Evolutionary conservation across 2,888 invertebrate genomes (phyloP).

Genomic region (Lycia hirtaria): DNA sequence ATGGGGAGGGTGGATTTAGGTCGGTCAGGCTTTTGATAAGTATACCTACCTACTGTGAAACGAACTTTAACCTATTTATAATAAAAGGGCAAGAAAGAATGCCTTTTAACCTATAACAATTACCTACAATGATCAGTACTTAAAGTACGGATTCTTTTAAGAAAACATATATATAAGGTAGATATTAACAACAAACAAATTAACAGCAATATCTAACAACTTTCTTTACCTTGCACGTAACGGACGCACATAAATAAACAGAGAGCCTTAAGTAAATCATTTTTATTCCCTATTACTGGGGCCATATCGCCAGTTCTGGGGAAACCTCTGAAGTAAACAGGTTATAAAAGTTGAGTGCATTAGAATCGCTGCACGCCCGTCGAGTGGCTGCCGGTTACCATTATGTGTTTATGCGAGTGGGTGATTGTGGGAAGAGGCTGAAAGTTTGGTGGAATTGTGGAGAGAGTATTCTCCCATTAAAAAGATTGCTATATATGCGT

Average conservation of each 20-base stretch:
- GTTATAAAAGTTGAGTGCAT: constrained; percentile 64
- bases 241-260: constrained; percentile 32
- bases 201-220: neutral
- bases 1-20: too few relatives aligned
- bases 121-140: too few relatives aligned
- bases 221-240: neutral
- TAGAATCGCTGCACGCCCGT: constrained; percentile 52
- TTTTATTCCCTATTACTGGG: constrained; percentile 40
- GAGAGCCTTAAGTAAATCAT: constrained; percentile 40
- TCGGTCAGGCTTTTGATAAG: too few relatives aligned
- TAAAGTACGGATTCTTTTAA: too few relatives aligned
- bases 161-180: too few relatives aligned
- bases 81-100: too few relatives aligned
- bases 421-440: constrained; percentile 16
- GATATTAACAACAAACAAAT: neutral
- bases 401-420: constrained; percentile 36
- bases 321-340: constrained; percentile 36
- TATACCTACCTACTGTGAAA: too few relatives aligned
- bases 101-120: too few relatives aligned
- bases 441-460: neutral
- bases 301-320: constrained; percentile 23
- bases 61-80: too few relatives aligned
- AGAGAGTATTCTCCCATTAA: too few relatives aligned
- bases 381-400: constrained; percentile 36
- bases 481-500: too few relatives aligned